Base-by-base conservation (phyloP, 35 echinoderm and acorn worm genomes). In the Diadema setosum region DNA sequence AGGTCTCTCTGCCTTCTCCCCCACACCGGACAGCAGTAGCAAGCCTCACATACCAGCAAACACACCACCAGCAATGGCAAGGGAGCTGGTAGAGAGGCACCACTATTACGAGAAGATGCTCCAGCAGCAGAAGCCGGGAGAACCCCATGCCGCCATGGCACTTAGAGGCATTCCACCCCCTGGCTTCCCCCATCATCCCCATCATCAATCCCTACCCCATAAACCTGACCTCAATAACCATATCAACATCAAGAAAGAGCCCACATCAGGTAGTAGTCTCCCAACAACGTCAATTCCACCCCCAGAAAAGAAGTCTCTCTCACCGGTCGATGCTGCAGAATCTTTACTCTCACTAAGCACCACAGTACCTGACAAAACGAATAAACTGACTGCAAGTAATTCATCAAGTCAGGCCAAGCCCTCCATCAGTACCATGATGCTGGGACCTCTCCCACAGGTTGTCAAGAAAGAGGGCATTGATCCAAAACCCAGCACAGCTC, bases 321-420 rank as follows among this genome's bases (percentile, higher is more conserved):
- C 95, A n/a, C 95, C 95, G 26, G 95, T 93, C 70, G 83, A 86
- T 70, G 93, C 95, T 75, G 95, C 95, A 5, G 95, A 97, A 57
- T 93, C 95, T 4, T 83, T 97, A 33, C 81, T 97, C 24, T 90
- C 87, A 21, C 67, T 97, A 35, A 91, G 95, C 49, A 82, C 86
- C 14, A 86, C 91, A 4, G 41, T 93, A 48, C 80, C 95, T 11
- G 58, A 48, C 21, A 93, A 78, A 25, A 43, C 35, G 2, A 42
- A 20, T n/a, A 26, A 42, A 78, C 44, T 78, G 34, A 39, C 73
- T 41, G 73, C 11, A 21, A 36, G 73, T 78, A 67, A 67, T 67
- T 67, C 63, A 33, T 67, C 37, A 26, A 67, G 63, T 67, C 63
- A 67, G 12, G 63, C 73, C 40, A 78, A 78, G 9, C 73, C 73